Conservation (phyloP, 1,140 invertebrate species). For the Bombus vancouverensis region DNA sequence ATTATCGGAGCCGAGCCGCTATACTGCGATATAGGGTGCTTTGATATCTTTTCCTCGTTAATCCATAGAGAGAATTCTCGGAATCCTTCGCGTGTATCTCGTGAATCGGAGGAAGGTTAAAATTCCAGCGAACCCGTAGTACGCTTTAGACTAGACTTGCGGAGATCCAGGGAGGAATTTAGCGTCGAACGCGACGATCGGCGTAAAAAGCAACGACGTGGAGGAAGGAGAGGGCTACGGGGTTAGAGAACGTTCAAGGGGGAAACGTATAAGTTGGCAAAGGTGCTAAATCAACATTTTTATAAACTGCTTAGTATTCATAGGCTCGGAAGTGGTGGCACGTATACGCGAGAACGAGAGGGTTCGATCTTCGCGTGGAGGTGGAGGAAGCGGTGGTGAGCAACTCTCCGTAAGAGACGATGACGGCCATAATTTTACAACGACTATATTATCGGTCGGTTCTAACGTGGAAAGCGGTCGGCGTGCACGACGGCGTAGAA, state of each 20-base stretch:
- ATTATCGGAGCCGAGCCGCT: too few relatives aligned
- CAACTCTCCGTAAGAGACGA: conserved; percentile 48
- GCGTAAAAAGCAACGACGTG: conserved; percentile 38
- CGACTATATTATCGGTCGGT: conserved; percentile 69
- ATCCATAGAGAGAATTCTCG: neutral
- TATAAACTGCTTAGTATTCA: conserved; percentile 82
- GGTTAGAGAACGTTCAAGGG: conserved; percentile 30
- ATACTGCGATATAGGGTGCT: neutral
- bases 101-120: neutral
- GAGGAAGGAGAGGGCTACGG: conserved; percentile 5
- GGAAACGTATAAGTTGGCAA: conserved; percentile 64
- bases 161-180: neutral
- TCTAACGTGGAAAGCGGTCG: conserved; percentile 33
- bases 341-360: conserved; percentile 68
- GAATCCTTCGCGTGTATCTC: neutral
- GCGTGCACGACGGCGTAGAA: neutral
- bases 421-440: conserved; percentile 72
- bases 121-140: neutral
- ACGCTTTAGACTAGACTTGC: neutral
- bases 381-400: conserved; percentile 37
- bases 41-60: conserved; percentile 1
- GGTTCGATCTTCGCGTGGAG: conserved; percentile 65
- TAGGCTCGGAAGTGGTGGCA: conserved; percentile 69
- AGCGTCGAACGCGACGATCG: neutral
- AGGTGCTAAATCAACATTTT: conserved; percentile 82